phyloP scores from a whole-genome alignment of 2,888 invertebrate genomes.

The Machimus atricapillus region DNA sequence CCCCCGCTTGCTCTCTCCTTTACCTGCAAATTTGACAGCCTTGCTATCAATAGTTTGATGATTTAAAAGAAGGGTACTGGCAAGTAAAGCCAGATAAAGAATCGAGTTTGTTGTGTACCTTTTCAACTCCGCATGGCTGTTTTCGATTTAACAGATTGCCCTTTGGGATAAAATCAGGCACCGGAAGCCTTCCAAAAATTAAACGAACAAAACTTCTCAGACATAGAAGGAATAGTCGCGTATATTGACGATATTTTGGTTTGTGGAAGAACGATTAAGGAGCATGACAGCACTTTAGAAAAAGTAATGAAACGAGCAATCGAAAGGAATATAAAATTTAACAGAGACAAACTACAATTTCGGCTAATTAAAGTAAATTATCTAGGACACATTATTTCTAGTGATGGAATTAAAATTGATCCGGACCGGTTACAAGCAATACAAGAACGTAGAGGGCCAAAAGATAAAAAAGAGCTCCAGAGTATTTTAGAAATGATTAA shows the following conservation, averaged over 20 bases:
- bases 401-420: constrained; percentile 40
- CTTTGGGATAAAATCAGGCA: constrained; percentile 34
- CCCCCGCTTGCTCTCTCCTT: too few relatives aligned
- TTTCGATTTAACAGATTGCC: constrained; percentile 39
- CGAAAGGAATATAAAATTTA: too few relatives aligned
- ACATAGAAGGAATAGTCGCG: constrained; percentile 42
- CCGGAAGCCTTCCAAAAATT: constrained; percentile 47
- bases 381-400: background rate
- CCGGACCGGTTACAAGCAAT: constrained; percentile 33
- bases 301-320: too few relatives aligned
- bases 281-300: constrained; percentile 36
- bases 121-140: constrained; percentile 42
- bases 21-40: too few relatives aligned
- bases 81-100: background rate
- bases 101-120: constrained; percentile 36
- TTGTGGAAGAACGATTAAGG: background rate
- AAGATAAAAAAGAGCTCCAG: constrained; percentile 1
- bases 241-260: constrained; percentile 42
- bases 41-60: too few relatives aligned
- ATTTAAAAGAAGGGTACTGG: background rate
- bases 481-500: background rate
- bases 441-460: background rate
- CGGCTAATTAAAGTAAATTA: too few relatives aligned
- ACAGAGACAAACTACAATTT: too few relatives aligned
- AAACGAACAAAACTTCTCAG: constrained; percentile 48